Evolutionary conservation across 2,797 vertebrate genomes (phyloP), one percentile per base, ranked within the genome.

Genomic region (Sebastes hopkinsi): DNA sequence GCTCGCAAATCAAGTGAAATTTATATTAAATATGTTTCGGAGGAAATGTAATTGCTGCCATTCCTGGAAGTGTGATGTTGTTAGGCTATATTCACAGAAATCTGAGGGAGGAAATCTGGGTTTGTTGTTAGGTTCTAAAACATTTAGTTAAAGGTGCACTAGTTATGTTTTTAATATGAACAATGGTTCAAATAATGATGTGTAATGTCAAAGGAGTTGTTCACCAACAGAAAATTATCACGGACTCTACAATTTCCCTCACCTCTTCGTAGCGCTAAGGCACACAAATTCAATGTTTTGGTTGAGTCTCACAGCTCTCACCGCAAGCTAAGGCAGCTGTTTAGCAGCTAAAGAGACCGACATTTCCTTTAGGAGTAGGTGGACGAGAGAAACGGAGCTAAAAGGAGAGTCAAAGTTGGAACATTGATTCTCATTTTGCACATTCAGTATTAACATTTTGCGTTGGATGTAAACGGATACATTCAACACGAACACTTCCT

Each of bases 301-400:
- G 1, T 46, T 18, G 42, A 46, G 3, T 46, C 42, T 46, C 42
- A 42, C 13, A 2, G 16, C 42, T 46, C 42, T 46, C 42, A 46
- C 38, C 38, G 0, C 38, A 0, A 42, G 38, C 14, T 42, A 16
- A 42, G 38, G 38, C 38, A 42, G 38, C 38, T 42, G 38, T 1
- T 42, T 3, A 16, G 2, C 36, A 38, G 2, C 36, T 38, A 38
- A 38, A 1, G 36, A 6, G 36, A 38, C 36, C 6, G 0, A 38
- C 2, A 38, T 0, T 3, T 38, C 36, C 36, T 14, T 14, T 38
- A 1, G 13, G 13, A 38, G 36, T 38, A 38, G 2, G 1, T 38
- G 2, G 13, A 38, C 0, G 3, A 38, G 13, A 6, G 0, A 38
- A 38, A 38, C 1, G 5, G 0, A 0, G 36, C 5, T 14, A 38